phyloP scores from a whole-genome alignment of 2,797 vertebrate species.

The Neomorphus geoffroyi region DNA sequence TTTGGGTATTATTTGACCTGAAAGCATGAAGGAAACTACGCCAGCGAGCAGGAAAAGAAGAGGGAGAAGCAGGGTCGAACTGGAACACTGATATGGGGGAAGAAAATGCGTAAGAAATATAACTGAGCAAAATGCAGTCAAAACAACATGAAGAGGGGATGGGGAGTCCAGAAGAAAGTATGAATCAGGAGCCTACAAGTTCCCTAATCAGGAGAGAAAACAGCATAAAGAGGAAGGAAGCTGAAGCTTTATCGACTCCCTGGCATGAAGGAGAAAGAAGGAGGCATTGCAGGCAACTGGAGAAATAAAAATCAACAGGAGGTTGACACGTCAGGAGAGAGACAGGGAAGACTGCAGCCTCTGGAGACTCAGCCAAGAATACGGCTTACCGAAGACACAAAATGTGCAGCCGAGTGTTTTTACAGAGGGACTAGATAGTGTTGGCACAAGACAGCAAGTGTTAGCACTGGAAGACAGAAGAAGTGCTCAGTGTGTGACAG shows the following conservation, averaged over 20 bases:
- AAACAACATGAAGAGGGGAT: neutral
- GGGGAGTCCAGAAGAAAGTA: neutral
- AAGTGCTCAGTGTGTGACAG: slow-evolving; percentile 70
- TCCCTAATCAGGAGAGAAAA: neutral
- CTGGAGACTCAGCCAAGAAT: slow-evolving; percentile 58
- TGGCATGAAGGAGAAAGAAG: neutral
- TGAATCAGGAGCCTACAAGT: neutral
- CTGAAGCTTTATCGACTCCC: neutral
- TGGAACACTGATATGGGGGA: neutral
- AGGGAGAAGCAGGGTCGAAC: neutral
- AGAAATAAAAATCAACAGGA: slow-evolving; percentile 51
- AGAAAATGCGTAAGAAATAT: neutral
- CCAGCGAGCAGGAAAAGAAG: neutral
- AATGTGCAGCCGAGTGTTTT: slow-evolving; percentile 69
- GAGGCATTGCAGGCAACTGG: neutral
- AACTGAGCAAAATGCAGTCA: neutral
- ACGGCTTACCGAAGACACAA: slow-evolving; percentile 58
- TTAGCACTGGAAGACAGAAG: slow-evolving; percentile 66
- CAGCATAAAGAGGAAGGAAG: neutral
- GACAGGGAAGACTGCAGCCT: slow-evolving; percentile 41
- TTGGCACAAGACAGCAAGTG: slow-evolving; percentile 71
- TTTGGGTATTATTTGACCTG: neutral
- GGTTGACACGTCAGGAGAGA: slow-evolving; percentile 41
- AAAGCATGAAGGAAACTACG: neutral
- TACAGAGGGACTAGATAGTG: slow-evolving; percentile 63